Evolutionary conservation across 1,140 invertebrate species (phyloP).

Genomic region (Myzus persicae): DNA sequence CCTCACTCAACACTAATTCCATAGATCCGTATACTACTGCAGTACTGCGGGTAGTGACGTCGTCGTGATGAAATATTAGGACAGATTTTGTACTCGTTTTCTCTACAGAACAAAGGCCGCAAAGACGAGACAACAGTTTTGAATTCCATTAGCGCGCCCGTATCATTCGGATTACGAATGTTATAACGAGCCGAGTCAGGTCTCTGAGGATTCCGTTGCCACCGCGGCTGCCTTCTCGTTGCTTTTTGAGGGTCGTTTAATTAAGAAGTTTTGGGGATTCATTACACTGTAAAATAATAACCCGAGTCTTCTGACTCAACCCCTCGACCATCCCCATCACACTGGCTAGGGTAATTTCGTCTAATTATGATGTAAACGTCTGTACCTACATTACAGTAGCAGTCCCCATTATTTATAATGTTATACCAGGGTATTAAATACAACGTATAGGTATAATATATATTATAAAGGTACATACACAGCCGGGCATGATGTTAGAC

Average conservation of each 20-base stretch:
- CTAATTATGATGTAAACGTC: slow-evolving; percentile 41
- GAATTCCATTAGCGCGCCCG: slow-evolving; percentile 9
- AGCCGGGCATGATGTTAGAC: neutral
- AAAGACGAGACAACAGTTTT: slow-evolving; percentile 5
- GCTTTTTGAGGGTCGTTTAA: slow-evolving; percentile 34
- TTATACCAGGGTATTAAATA: neutral
- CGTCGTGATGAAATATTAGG: neutral
- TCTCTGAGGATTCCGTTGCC: slow-evolving; percentile 4
- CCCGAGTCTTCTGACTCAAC: neutral
- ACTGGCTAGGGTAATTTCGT: slow-evolving; percentile 10
- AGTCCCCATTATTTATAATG: neutral
- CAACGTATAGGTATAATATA: neutral
- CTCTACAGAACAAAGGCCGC: neutral
- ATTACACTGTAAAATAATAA: slow-evolving; percentile 44
- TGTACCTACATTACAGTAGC: neutral
- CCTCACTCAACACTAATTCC: too few species aligned
- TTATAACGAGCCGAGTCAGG: neutral
- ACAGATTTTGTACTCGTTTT: neutral
- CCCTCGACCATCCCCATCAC: neutral
- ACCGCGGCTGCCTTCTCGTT: neutral
- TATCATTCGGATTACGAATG: slow-evolving; percentile 30
- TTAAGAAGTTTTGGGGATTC: slow-evolving; percentile 45
- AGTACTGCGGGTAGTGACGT: neutral
- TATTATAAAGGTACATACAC: neutral
- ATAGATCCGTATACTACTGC: neutral